A percentile compares a stretch with the other conserved stretches of the same genome.
These are phyloP conservation scores for Ametastegia equiseti DNA, from an alignment of 2,888 invertebrate genomes.

Conservation along the genomic window DNA sequence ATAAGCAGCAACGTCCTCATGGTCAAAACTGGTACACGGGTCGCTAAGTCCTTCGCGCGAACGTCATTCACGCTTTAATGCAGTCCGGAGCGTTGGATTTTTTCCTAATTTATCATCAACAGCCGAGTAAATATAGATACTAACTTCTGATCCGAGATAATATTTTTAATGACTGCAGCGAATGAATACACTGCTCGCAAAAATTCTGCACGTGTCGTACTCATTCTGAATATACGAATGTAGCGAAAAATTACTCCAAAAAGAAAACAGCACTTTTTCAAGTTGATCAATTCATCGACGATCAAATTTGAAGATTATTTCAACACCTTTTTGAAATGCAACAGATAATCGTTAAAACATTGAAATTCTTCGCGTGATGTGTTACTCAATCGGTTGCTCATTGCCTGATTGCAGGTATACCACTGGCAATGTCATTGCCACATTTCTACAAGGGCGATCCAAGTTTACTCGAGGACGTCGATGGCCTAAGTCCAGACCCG, in stretches of 20 bases:
- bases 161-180: background rate
- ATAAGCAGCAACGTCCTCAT: background rate
- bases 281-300: too few species aligned
- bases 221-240: background rate
- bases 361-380: background rate
- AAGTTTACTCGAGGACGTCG: slow-evolving; percentile 67
- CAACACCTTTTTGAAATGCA: background rate
- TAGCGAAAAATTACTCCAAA: background rate
- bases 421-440: slow-evolving; percentile 74
- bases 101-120: background rate
- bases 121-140: background rate
- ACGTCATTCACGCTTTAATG: background rate
- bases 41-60: background rate
- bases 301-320: too few species aligned
- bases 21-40: background rate
- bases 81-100: background rate
- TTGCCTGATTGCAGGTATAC: slow-evolving; percentile 68
- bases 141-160: background rate
- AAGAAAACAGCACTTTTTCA: too few species aligned
- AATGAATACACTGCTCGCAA: too few species aligned
- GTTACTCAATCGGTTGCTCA: background rate
- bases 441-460: slow-evolving; percentile 74
- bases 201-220: background rate
- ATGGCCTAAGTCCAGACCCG: slow-evolving; percentile 71
- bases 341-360: background rate